These are phyloP conservation scores for Myrmecobius fasciatus DNA, from an alignment of 2,113 vertebrate genomes.

Conservation along the genomic window DNA sequence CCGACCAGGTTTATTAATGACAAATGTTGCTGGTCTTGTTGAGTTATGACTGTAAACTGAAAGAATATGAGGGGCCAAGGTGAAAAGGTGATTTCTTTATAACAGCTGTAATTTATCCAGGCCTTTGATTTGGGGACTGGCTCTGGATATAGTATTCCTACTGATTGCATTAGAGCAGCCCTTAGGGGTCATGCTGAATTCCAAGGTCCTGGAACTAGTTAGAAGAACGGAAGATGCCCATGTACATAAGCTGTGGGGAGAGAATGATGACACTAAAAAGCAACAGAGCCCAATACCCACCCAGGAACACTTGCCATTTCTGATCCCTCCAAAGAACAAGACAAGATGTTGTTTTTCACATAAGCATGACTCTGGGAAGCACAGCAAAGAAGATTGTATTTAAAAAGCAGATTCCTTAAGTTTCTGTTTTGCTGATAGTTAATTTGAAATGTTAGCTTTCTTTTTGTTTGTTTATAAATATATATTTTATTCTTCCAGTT, in stretches of 20 bases:
- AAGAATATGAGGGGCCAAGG: conserved; percentile 82
- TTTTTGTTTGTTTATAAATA: too few species aligned
- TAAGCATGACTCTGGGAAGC: conserved; percentile 11
- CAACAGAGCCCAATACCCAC: conserved; percentile 53
- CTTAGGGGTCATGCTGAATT: conserved; percentile 89
- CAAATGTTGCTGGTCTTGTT: conserved; percentile 81
- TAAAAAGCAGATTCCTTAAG: conserved; percentile 74
- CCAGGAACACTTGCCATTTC: neutral
- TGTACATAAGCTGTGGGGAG: conserved; percentile 82
- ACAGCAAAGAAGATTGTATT: conserved; percentile 57
- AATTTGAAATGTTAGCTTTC: neutral
- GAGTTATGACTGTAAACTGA: conserved; percentile 84
- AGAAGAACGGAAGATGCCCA: conserved; percentile 88
- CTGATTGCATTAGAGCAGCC: conserved; percentile 89
- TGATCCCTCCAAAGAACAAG: conserved; percentile 51
- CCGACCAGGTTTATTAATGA: conserved; percentile 80
- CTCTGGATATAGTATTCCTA: conserved; percentile 85
- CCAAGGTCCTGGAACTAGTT: conserved; percentile 94
- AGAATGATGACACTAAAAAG: conserved; percentile 82
- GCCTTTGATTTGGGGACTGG: conserved; percentile 86
- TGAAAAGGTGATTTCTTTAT: conserved; percentile 85
- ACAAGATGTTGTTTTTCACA: conserved; percentile 72
- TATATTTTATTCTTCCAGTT: too few species aligned
- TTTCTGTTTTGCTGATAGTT: conserved; percentile 17
- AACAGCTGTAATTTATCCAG: conserved; percentile 88